Conservation (phyloP, 2,797 vertebrate species). For the Anguilla pacifica region DNA sequence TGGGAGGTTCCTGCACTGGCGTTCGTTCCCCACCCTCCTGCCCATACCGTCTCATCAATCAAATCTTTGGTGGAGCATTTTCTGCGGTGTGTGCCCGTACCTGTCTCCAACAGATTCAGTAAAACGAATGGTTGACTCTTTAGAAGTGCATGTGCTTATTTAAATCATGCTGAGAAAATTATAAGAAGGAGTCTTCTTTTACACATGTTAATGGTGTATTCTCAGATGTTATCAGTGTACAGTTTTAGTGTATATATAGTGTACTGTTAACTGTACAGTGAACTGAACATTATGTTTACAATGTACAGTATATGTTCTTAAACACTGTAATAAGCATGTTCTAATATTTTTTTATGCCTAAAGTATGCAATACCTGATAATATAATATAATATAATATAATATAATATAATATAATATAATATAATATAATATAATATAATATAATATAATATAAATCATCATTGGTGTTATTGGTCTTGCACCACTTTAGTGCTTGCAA, state of each 20-base stretch:
- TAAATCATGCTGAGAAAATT: conserved; percentile 4
- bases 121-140: not conserved
- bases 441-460: too few relatives aligned
- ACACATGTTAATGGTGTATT: not conserved
- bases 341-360: too few relatives aligned
- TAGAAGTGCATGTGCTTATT: not conserved
- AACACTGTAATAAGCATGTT: not conserved
- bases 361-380: too few relatives aligned
- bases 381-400: too few relatives aligned
- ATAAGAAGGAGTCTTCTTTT: not conserved
- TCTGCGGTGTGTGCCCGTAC: not conserved
- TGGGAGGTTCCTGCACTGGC: not conserved
- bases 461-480: conserved; percentile 12
- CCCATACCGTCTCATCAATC: not conserved
- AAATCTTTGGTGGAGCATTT: not conserved
- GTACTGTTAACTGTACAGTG: not conserved
- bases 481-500: not conserved
- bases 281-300: not conserved
- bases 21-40: not conserved
- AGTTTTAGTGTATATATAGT: not conserved
- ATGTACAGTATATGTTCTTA: not conserved
- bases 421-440: too few relatives aligned
- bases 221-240: not conserved
- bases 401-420: too few relatives aligned
- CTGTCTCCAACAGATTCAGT: conserved; percentile 6